Conservation (phyloP, 2,888 invertebrate genomes). For the Eupithecia dodoneata region DNA sequence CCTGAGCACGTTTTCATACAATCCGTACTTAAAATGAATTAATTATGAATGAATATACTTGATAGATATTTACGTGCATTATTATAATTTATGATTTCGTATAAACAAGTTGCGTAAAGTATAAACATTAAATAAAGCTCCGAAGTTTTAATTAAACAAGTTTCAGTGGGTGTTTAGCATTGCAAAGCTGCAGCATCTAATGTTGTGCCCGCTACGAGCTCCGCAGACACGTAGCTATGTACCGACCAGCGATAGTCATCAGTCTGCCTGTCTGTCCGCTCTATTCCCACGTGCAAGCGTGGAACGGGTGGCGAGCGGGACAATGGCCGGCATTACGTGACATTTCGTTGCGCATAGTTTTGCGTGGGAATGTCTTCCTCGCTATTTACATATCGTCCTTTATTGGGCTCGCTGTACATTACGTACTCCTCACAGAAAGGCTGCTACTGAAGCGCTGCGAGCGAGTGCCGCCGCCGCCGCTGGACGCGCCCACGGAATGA, state of each 20-base stretch:
- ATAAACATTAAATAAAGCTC: slow-evolving; percentile 29
- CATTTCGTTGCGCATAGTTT: slow-evolving; percentile 16
- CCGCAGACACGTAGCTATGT: background rate
- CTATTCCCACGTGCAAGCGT: slow-evolving; percentile 25
- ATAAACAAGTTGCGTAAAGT: slow-evolving; percentile 33
- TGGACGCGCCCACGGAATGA: background rate
- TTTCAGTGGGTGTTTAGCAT: slow-evolving; percentile 51
- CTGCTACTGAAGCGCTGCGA: too few species aligned
- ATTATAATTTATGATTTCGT: slow-evolving; percentile 41
- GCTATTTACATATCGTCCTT: background rate
- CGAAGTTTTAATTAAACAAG: slow-evolving; percentile 57
- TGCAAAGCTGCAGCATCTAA: slow-evolving; percentile 43
- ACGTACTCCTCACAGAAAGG: too few species aligned
- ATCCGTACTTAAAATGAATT: slow-evolving; percentile 8
- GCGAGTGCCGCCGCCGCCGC: background rate
- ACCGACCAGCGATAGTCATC: background rate
- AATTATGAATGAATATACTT: slow-evolving; percentile 19
- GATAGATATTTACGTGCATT: slow-evolving; percentile 36
- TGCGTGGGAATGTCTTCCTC: slow-evolving; percentile 6
- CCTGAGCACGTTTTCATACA: background rate
- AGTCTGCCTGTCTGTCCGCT: slow-evolving; percentile 11
- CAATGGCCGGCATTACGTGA: background rate
- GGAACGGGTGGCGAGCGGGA: background rate
- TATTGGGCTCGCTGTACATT: background rate
- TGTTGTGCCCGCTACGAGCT: background rate